Percentiles rank a stretch among this genome's conserved stretches.
These are phyloP conservation scores for Rhinatrema bivittatum DNA, from an alignment of 2,797 vertebrate genomes.

Conservation along the genomic window DNA sequence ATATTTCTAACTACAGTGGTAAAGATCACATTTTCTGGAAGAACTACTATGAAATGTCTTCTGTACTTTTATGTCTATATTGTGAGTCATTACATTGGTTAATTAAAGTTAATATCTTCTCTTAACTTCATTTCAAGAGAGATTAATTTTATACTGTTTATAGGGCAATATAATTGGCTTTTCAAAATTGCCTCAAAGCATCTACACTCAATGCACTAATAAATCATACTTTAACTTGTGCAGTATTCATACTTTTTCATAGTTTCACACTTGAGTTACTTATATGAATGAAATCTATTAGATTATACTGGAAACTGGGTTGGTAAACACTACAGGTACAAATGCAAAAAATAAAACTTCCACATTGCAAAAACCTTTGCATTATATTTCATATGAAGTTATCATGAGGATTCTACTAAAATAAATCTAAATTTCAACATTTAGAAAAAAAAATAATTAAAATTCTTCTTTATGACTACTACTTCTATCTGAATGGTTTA, in stretches of 20 bases:
- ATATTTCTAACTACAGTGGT: too few relatives aligned
- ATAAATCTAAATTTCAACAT: too few relatives aligned
- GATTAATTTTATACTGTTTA: conserved; percentile 4
- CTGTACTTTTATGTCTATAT: neutral
- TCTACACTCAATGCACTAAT: neutral
- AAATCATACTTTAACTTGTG: conserved; percentile 7
- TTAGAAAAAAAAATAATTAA: too few relatives aligned
- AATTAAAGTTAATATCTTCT: conserved; percentile 2
- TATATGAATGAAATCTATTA: conserved; percentile 4
- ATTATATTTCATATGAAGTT: too few relatives aligned
- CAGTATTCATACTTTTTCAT: conserved; percentile 3
- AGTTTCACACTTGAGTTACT: conserved; percentile 9
- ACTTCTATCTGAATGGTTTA: too few relatives aligned
- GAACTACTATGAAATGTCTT: neutral
- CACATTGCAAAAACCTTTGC: too few relatives aligned
- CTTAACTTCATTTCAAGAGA: neutral
- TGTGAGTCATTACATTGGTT: conserved; percentile 4
- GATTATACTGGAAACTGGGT: neutral
- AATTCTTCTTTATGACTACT: too few relatives aligned
- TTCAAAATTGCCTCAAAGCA: conserved; percentile 11
- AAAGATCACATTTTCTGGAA: too few relatives aligned
- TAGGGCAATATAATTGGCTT: conserved; percentile 1
- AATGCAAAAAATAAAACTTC: too few relatives aligned
- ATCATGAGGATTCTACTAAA: too few relatives aligned
- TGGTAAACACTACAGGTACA: too few relatives aligned